Conservation (phyloP, 2,113 vertebrate genomes). For the Camelus dromedarius region DNA sequence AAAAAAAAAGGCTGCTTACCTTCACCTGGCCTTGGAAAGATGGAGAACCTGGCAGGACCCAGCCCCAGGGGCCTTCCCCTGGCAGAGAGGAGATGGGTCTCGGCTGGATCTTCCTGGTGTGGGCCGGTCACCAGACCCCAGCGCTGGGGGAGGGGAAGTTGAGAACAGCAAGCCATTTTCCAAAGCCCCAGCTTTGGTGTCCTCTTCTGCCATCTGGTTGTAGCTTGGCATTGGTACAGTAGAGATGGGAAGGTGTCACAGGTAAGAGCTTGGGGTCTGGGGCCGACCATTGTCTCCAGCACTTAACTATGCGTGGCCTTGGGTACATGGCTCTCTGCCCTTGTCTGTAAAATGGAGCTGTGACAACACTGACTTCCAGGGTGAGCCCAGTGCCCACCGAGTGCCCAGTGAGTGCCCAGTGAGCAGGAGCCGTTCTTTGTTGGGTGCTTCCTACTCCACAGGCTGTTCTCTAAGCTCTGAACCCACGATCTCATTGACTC, state of each 20-base stretch:
- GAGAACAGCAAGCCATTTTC: background rate
- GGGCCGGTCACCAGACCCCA: rapidly evolving
- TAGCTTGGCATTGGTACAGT: too few species aligned
- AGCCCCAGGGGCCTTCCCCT: too few species aligned
- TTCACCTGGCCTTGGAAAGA: background rate
- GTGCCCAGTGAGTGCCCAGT: background rate
- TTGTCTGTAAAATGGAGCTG: background rate
- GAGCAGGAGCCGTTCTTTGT: rapidly evolving
- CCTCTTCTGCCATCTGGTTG: background rate
- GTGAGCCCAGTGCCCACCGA: background rate
- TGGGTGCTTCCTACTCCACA: rapidly evolving
- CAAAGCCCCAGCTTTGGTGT: background rate
- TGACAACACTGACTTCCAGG: background rate
- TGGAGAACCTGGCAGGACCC: background rate
- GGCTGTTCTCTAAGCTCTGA: background rate
- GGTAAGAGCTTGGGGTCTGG: background rate
- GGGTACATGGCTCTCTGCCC: background rate
- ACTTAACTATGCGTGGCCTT: background rate
- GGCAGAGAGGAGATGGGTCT: background rate
- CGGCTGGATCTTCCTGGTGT: too few species aligned
- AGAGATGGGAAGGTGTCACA: too few species aligned
- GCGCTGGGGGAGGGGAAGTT: rapidly evolving
- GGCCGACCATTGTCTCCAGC: background rate
- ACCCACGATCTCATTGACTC: rapidly evolving
- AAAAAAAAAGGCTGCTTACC: background rate